These are phyloP conservation scores for Trididemnum clinides DNA, from an alignment of 23 tunicate species.

Conservation along the genomic window DNA sequence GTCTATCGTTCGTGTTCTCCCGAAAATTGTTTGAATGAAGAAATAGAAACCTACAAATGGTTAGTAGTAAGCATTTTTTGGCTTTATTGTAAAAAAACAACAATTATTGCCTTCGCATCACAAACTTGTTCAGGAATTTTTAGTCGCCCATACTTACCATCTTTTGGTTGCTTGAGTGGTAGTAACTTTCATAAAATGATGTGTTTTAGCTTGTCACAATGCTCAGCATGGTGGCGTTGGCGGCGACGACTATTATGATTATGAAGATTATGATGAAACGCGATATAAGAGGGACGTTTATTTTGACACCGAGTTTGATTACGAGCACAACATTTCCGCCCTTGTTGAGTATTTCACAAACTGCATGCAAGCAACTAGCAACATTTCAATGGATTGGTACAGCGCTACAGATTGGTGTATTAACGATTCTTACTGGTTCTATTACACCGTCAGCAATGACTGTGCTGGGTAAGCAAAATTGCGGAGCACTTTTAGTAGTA, in stretches of 20 bases:
- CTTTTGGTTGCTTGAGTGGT: no score
- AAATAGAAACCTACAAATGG: no score
- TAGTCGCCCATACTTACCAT: no score
- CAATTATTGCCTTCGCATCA: no score
- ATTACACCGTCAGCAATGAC: conserved; percentile 13
- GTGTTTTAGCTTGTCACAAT: conserved; percentile 19
- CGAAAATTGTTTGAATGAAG: no score
- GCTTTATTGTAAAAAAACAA: no score
- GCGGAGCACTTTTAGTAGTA: no score
- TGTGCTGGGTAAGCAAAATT: conserved; percentile 6
- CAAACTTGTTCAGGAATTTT: no score
- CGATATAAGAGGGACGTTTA: not conserved
- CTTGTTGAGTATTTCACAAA: conserved; percentile 4
- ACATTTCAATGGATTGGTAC: conserved; percentile 24
- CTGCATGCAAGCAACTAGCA: conserved; percentile 12
- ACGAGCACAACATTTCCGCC: not conserved
- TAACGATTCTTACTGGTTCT: conserved; percentile 29
- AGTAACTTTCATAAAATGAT: no score
- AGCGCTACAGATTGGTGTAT: conserved; percentile 29
- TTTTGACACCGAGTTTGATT: not conserved
- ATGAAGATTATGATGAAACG: not conserved
- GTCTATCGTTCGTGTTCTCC: no score
- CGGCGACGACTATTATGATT: no score
- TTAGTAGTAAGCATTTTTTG: no score
- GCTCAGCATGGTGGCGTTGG: not conserved